Percentiles rank a stretch among this genome's conserved stretches.
phyloP scores from a whole-genome alignment of 1,140 invertebrate species.

The Cydia strobilella region DNA sequence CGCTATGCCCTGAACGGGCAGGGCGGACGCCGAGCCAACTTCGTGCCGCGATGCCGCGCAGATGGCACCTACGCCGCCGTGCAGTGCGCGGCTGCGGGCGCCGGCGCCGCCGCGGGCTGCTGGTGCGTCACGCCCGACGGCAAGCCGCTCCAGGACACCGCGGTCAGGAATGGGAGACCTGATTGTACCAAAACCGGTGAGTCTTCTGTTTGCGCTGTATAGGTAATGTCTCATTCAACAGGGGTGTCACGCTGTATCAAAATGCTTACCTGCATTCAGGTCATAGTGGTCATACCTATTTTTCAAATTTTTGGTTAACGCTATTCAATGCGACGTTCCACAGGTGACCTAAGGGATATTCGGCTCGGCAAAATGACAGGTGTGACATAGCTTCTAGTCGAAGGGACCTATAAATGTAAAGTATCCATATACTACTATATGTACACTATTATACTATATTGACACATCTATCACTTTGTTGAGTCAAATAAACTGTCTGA shows the following conservation, averaged over 20 bases:
- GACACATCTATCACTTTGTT: neutral
- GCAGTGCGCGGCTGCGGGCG: conserved; percentile 89
- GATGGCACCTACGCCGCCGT: conserved; percentile 91
- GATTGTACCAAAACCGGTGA: conserved; percentile 82
- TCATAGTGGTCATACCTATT: no score
- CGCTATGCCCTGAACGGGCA: conserved; percentile 67
- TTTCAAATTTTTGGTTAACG: no score
- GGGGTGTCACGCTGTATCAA: neutral
- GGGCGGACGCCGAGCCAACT: conserved; percentile 57
- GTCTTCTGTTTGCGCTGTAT: conserved; percentile 25
- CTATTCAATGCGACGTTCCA: no score
- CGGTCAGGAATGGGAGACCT: conserved; percentile 84
- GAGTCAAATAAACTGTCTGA: neutral
- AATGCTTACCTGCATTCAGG: no score
- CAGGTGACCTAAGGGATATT: no score
- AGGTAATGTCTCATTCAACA: neutral
- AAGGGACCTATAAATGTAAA: no score
- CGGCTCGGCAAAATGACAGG: no score
- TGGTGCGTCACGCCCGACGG: conserved; percentile 91
- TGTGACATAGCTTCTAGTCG: no score
- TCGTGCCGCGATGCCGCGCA: conserved; percentile 86
- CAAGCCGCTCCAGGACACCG: conserved; percentile 87
- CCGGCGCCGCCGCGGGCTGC: conserved; percentile 85
- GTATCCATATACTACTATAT: no score
- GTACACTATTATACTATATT: no score